Base-by-base conservation (phyloP, 2,888 invertebrate species). In the Neoscelio sp. region DNA sequence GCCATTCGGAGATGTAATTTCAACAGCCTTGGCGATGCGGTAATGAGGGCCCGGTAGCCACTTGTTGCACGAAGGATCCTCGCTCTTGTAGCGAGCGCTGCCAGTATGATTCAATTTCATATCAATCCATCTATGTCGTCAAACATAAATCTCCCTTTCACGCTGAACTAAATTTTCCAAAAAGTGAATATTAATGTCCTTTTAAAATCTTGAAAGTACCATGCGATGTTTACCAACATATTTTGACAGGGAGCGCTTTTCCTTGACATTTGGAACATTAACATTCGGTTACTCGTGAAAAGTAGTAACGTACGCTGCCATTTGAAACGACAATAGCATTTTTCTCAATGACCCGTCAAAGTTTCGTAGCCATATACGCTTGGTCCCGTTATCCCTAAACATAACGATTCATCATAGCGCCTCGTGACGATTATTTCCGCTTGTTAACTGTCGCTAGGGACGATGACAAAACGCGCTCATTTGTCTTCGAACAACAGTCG, bases 61-160 rank as follows among this genome's bases (percentile, higher is more conserved):
- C 75, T 76, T 68, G 62, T 65, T 67, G 68, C 76, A 77, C 79
- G 77, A 62, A 73, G 81, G 56, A 67, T 40, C 64, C 75, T 60
- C 78, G 58, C 78, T 73, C 80, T 82, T 80, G 83, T 78, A 80
- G 81, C 84, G 84, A 86, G 85, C 84, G 84, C 85, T 83, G 85
- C 85, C 85, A 86, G 85, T 85, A 85, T 85, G 85, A 86, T 86
- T 86, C 85, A 85, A 85, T 85, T 85, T 85, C 83, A 85, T 86
- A 86, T 84, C 85, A 85, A 86, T 86, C 84, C 85, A 84, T 84
- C 82, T 78, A 82, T 80, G 80, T 82, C 80, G 68, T 82, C 71
- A 54, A 60, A 79, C 84, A 83, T 79, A 80, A 82, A 80, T 82
- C 82, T 85, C 84, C 82, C 80, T 82, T 78, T 54, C 54, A 12